Conservation (phyloP, 2,113 vertebrate genomes). For the Apteryx mantelli region DNA sequence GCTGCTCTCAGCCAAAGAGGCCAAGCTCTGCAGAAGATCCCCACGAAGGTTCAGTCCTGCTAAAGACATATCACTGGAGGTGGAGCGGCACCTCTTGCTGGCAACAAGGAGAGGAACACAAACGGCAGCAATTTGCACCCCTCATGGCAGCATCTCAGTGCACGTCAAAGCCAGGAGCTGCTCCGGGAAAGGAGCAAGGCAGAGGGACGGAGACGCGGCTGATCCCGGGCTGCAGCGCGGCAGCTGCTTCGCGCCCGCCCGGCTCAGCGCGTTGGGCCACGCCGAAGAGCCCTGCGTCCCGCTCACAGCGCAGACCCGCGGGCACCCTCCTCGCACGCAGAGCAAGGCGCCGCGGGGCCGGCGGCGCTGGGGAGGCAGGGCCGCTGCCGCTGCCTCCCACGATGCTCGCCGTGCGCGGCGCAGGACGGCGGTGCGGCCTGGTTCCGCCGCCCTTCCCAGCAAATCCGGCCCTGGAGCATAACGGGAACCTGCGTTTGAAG, state of each 20-base stretch:
- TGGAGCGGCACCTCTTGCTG: neutral
- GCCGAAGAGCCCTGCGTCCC: neutral
- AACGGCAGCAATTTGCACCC: fast-evolving
- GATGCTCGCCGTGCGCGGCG: no score
- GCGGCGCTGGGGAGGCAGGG: neutral
- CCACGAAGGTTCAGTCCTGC: neutral
- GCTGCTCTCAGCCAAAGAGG: neutral
- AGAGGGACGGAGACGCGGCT: neutral
- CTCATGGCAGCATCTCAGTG: neutral
- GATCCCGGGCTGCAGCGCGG: neutral
- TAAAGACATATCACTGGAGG: neutral
- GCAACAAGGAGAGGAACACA: neutral
- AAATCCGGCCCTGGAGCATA: neutral
- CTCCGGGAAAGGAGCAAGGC: fast-evolving
- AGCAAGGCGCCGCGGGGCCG: neutral
- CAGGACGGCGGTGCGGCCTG: neutral
- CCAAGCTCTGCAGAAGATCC: fast-evolving
- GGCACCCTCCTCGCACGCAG: neutral
- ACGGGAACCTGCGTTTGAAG: neutral
- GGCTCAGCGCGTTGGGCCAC: neutral
- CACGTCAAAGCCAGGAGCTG: neutral
- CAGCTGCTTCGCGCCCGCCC: no score
- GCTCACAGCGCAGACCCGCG: neutral
- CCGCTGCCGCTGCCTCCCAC: neutral
- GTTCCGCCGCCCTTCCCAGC: neutral